Evolutionary conservation across 2,113 vertebrate genomes (phyloP), one percentile per base, ranked within the genome.

Genomic region (Tamias sibiricus): DNA sequence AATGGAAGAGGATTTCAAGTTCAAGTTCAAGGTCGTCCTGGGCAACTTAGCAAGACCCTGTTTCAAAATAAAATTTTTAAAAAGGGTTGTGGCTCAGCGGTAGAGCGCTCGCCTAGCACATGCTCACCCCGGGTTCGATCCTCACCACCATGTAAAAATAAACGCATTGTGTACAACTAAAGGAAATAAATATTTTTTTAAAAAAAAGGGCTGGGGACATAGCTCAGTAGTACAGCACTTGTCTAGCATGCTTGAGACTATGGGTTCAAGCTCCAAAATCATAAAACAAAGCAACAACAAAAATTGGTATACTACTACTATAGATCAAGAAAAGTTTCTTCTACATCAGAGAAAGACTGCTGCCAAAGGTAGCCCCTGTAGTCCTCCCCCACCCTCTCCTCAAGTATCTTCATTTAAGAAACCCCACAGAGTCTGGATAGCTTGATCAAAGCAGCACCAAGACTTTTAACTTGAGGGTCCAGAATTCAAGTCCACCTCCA

Each of bases 391-490:
- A 35, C 6, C 32, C 24, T 75, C 76, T 37, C 37, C n/a, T 64
- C n/a, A 81, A 74, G 30, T 14, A 26, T 52, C 30, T 80, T 74
- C 24, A 9, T 37, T 95, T 80, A 79, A 80, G 72, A 87, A 94
- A 64, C n/a, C 24, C 72, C 12, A 11, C 26, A 26, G 19, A 76
- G 98, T 97, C 98, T 95, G 97, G 98, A 97, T 98, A 98, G 99
- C 98, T 99, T 98, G 99, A 98, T 98, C 98, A 98, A 98, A 98
- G 99, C 98, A 99, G 98, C 98, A 99, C 99, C 98, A 99, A 99
- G 98, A 99, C 99, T 99, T 99, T 99, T 99, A 99, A 99, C 98
- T 98, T 99, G 98, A 99, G 98, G 98, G 98, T 99, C 98, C 98
- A 98, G 98, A 98, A 98, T 99, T 99, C 98, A 99, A 99, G 98